These are phyloP conservation scores for Crossocerus cetratus DNA, from an alignment of 2,888 invertebrate genomes.

Conservation along the genomic window DNA sequence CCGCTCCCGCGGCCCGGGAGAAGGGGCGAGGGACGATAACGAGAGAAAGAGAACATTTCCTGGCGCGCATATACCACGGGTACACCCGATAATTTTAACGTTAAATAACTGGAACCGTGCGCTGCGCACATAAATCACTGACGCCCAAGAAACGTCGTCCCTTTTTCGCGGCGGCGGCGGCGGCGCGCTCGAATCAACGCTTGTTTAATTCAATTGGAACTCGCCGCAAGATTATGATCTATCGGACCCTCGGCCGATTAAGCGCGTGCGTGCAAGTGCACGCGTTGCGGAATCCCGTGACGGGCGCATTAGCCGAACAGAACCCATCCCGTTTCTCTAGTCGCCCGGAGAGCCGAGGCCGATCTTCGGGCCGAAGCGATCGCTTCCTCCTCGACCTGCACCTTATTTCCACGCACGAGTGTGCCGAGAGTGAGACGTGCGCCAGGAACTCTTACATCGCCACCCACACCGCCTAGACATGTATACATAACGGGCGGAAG, in stretches of 20 bases:
- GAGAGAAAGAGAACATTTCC: constrained; percentile 37
- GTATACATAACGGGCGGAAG: background rate
- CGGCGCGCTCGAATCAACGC: constrained; percentile 19
- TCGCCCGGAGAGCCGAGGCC: background rate
- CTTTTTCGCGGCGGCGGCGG: constrained; percentile 22
- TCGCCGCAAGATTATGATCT: constrained; percentile 46
- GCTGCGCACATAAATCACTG: constrained; percentile 44
- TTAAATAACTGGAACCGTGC: constrained; percentile 52
- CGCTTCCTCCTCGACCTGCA: background rate
- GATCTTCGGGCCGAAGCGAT: background rate
- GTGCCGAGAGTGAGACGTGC: background rate
- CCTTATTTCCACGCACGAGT: constrained; percentile 1
- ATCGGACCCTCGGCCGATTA: constrained; percentile 34
- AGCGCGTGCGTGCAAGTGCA: constrained; percentile 17
- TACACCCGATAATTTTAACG: constrained; percentile 42
- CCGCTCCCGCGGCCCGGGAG: background rate
- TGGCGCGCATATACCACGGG: constrained; percentile 23
- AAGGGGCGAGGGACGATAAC: background rate
- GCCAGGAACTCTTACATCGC: background rate
- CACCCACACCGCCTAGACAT: background rate
- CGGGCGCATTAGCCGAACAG: constrained; percentile 12
- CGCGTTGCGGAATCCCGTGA: constrained; percentile 11
- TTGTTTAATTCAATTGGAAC: constrained; percentile 46
- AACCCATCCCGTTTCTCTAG: constrained; percentile 20
- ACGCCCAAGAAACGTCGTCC: constrained; percentile 34